A percentile compares a stretch with the other conserved stretches of the same genome.
phyloP scores from a whole-genome alignment of 2,797 vertebrate species.

The Propithecus deckenii region DNA sequence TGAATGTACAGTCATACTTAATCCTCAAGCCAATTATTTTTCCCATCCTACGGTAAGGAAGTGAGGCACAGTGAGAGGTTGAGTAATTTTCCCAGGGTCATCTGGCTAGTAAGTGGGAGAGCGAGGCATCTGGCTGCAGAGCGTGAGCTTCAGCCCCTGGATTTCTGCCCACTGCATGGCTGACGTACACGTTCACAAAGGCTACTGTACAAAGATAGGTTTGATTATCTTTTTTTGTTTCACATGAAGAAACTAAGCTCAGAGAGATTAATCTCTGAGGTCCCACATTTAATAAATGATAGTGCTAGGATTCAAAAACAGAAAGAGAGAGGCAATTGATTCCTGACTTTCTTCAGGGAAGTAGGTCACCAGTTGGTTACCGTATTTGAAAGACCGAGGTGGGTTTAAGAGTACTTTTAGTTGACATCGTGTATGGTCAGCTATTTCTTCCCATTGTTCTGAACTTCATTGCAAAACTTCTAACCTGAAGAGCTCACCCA shows the following conservation, averaged over 20 bases:
- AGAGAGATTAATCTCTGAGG: neutral
- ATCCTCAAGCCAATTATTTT: conserved; percentile 12
- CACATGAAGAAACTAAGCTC: neutral
- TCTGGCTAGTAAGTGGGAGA: neutral
- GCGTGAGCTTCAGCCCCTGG: neutral
- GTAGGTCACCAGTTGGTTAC: conserved; percentile 82
- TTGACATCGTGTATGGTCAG: conserved; percentile 56
- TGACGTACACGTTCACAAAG: neutral
- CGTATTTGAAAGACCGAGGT: conserved; percentile 67
- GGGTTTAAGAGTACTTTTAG: conserved; percentile 75
- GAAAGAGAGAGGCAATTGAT: neutral
- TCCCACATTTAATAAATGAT: neutral
- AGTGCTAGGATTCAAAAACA: neutral
- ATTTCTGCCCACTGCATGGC: neutral
- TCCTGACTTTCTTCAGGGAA: conserved; percentile 78
- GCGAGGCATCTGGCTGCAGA: neutral
- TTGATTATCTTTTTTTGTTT: conserved; percentile 23
- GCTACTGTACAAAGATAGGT: neutral
- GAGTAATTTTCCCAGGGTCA: neutral
- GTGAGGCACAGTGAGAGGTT: neutral
- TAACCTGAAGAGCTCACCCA: conserved; percentile 50
- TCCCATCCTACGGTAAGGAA: neutral
- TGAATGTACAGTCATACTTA: neutral
- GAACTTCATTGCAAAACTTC: conserved; percentile 23
- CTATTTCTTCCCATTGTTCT: conserved; percentile 76